Evolutionary conservation across 2,113 vertebrate species (phyloP).

Genomic region (Anarrhichthys ocellatus): DNA sequence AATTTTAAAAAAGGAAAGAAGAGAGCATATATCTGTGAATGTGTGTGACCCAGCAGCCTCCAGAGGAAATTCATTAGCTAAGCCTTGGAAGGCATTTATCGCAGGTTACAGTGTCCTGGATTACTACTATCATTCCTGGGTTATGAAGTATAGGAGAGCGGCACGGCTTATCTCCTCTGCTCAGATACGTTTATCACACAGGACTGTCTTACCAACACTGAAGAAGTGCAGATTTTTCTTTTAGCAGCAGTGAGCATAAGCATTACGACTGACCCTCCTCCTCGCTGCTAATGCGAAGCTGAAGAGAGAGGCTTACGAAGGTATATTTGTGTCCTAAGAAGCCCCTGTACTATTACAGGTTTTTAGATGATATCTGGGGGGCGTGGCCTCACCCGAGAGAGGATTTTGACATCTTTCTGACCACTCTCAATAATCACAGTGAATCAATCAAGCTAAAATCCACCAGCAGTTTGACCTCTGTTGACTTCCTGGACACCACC

Average conservation of each 20-base stretch:
- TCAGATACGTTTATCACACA: constrained; percentile 60
- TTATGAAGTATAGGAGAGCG: constrained; percentile 34
- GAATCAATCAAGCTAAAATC: neutral
- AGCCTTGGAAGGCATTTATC: constrained; percentile 53
- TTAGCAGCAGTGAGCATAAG: constrained; percentile 23
- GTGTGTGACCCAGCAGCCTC: constrained; percentile 22
- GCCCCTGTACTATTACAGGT: too few relatives aligned
- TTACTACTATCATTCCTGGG: constrained; percentile 64
- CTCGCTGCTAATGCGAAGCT: constrained; percentile 70
- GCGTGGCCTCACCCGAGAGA: neutral
- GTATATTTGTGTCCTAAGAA: too few relatives aligned
- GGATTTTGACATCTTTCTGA: neutral
- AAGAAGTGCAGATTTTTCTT: constrained; percentile 53
- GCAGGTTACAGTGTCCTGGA: constrained; percentile 64
- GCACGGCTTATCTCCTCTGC: constrained; percentile 47
- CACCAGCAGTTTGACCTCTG: neutral
- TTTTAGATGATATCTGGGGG: too few relatives aligned
- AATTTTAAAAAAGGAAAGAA: neutral
- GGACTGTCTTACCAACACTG: constrained; percentile 38
- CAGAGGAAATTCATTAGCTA: constrained; percentile 56
- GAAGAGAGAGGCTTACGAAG: constrained; percentile 22
- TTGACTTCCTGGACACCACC: neutral
- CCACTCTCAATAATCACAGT: neutral
- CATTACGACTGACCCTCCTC: constrained; percentile 22
- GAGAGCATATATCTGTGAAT: neutral